Conservation (phyloP, 2,888 invertebrate species). For the Entomobrya multifasciata region DNA sequence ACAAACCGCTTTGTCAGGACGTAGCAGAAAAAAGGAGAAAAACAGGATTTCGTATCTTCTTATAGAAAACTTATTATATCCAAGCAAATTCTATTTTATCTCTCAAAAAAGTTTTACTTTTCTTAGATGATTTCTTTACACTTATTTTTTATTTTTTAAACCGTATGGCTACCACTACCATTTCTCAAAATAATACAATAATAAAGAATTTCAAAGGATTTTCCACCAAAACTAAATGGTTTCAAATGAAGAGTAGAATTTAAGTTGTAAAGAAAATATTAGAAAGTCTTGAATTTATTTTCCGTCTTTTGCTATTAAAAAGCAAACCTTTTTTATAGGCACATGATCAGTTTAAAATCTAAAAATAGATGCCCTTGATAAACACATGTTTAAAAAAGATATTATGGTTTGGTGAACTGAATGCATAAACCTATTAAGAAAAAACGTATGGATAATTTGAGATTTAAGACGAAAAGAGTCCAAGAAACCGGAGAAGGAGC, state of each 20-base stretch:
- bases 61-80: no score
- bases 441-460: constrained; percentile 59
- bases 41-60: constrained; percentile 52
- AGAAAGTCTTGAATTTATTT: not conserved
- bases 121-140: constrained; percentile 1
- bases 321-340: constrained; percentile 28
- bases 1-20: constrained; percentile 58
- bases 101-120: not conserved
- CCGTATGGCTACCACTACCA: constrained; percentile 28
- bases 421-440: constrained; percentile 27
- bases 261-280: not conserved
- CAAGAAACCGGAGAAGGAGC: constrained; percentile 40
- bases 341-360: no score
- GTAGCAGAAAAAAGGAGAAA: constrained; percentile 34
- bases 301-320: no score
- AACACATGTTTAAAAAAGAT: constrained; percentile 8
- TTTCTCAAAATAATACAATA: constrained; percentile 6
- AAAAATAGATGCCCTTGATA: constrained; percentile 65
- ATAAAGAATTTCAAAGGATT: constrained; percentile 49
- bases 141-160: not conserved
- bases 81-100: not conserved
- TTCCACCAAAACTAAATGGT: constrained; percentile 47
- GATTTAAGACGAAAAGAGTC: constrained; percentile 18
- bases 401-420: no score
- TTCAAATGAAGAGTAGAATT: constrained; percentile 21